Base-by-base conservation (phyloP, 1,140 invertebrate species). In the Euura saliciscinereae region DNA sequence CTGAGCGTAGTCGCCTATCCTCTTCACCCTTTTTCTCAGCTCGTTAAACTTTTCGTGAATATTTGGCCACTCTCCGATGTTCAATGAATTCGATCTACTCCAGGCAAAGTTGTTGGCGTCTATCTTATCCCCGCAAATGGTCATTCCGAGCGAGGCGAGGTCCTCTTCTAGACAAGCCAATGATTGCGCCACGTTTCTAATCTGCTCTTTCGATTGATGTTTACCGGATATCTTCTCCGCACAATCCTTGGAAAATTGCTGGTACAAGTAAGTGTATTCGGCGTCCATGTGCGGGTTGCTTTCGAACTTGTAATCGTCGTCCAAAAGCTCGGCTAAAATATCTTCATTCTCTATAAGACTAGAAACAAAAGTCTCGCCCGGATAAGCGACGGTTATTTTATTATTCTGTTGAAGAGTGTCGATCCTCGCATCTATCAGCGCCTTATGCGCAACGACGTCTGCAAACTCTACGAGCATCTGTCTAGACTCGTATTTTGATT, bases 371-470 rank as follows among this genome's bases (percentile, higher is more conserved):
- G 74, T 84, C 66, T 84, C 79, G 8, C 75, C 75, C 45, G 71
- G 68, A 69, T 69, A 75, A 65, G 43, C 46, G 43, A 68, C 77
- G 71, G 13, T 72, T 72, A 69, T 71, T 8, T 46, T 79, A 65
- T 42, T 65, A 44, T 68, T 78, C 13, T 79, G 79, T 70, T 77
- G 80, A 45, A 93, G 82, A 46, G 93, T 89, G 13, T 88, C 86
- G 72, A 93, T 90, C 75, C 92, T 89, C 45, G 93, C 92, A 83
- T 94, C 93, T 43, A 94, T 90, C 45, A 95, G 85, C 51, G 93
- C 92, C 81, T 94, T 94, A 73, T 94, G 93, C 44, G 93, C 93
- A 51, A 94, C 88, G 65, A 94, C 89, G 82, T 94, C 93, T 42
- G 93, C 92, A 80, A 94, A 93, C 80, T 93, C 91, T 42, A 88